Conservation (phyloP, 92 coral and sea anemone genomes). For the Paramuricea clavata region DNA sequence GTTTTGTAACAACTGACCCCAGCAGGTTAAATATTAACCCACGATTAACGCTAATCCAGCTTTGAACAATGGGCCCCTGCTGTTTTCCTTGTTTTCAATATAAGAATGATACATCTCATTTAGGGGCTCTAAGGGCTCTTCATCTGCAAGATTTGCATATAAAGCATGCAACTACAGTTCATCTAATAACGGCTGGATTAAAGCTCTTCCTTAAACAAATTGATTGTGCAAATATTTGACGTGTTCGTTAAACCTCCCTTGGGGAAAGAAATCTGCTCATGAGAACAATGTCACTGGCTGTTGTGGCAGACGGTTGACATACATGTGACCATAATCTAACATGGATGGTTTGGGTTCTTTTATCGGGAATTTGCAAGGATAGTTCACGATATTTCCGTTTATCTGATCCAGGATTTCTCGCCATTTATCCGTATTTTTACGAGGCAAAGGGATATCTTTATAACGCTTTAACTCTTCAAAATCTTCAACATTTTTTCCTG, state of each 20-base stretch:
- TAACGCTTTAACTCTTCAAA: conserved; percentile 49
- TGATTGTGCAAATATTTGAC: no score
- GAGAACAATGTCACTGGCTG: neutral
- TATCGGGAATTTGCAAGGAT: conserved; percentile 32
- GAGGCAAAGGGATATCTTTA: conserved; percentile 31
- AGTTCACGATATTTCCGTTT: conserved; percentile 56
- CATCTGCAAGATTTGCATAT: no score
- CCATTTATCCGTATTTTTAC: conserved; percentile 5
- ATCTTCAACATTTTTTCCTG: conserved; percentile 25
- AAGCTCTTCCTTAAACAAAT: no score
- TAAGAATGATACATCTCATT: no score
- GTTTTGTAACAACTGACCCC: no score
- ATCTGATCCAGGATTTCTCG: conserved; percentile 36
- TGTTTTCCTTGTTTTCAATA: no score
- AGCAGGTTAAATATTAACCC: no score
- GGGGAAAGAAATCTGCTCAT: neutral
- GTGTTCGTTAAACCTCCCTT: neutral
- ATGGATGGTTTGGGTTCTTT: conserved; percentile 51
- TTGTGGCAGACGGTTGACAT: conserved; percentile 22
- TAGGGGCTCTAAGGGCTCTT: no score
- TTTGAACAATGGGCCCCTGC: no score
- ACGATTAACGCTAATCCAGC: no score
- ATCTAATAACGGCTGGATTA: no score
- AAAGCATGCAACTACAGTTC: no score
- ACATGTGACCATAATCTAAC: conserved; percentile 41